phyloP scores from a whole-genome alignment of 2,113 vertebrate genomes.

The Bubalus kerabau region DNA sequence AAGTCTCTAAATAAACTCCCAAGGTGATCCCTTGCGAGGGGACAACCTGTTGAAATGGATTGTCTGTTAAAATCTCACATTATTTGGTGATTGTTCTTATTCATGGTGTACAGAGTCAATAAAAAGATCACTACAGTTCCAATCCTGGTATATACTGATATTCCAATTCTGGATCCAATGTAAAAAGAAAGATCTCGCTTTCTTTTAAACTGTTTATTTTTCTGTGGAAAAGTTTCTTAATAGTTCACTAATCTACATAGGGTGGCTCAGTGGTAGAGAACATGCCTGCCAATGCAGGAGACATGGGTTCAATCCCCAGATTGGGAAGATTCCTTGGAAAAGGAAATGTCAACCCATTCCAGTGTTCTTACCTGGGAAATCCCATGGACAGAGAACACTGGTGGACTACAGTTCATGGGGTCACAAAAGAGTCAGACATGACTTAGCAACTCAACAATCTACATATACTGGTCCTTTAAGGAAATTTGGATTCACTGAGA shows the following conservation, averaged over 20 bases:
- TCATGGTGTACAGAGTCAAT: not conserved
- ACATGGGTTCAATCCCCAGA: not conserved
- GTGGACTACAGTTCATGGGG: not conserved
- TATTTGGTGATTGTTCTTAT: not conserved
- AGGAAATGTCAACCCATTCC: not conserved
- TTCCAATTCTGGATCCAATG: not conserved
- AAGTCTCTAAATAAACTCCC: not conserved
- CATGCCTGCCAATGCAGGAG: not conserved
- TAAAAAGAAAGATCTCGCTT: not conserved
- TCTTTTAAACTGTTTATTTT: not conserved
- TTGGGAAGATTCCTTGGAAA: not conserved
- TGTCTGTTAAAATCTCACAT: not conserved
- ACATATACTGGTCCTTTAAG: not conserved
- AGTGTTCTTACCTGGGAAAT: not conserved
- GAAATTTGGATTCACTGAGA: not conserved
- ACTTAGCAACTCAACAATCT: not conserved
- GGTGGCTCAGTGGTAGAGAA: not conserved
- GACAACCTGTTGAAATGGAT: not conserved
- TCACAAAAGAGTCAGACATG: not conserved
- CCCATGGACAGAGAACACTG: not conserved
- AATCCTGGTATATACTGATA: not conserved
- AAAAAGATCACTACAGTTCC: not conserved
- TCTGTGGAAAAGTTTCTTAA: not conserved
- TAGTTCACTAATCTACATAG: not conserved
- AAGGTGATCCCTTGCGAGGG: not conserved